Percentiles rank a stretch among this genome's conserved stretches.
Evolutionary conservation across 2,113 vertebrate genomes (phyloP).

Genomic region (Todiramphus saurophagus): DNA sequence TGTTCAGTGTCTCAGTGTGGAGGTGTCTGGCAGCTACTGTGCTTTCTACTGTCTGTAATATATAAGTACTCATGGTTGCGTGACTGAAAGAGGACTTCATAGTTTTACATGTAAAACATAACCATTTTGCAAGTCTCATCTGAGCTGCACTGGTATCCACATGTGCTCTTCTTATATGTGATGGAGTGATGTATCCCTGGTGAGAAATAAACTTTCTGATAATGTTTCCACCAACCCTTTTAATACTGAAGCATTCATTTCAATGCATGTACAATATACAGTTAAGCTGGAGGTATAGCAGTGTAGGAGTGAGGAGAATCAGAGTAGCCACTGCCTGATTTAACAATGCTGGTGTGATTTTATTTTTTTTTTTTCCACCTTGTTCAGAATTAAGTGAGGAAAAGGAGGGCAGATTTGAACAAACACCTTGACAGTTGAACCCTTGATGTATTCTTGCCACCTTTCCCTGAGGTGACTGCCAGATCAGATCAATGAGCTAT

Average conservation of each 20-base stretch:
- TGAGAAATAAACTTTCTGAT: neutral
- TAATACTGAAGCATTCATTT: neutral
- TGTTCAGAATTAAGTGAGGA: neutral
- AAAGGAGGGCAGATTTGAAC: neutral
- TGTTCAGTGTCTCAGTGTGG: neutral
- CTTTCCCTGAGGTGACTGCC: neutral
- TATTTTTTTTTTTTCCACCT: neutral
- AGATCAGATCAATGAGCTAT: accelerated
- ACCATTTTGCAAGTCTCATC: neutral
- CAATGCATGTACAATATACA: neutral
- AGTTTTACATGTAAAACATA: neutral
- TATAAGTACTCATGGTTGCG: neutral
- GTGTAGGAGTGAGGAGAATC: neutral
- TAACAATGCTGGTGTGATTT: neutral
- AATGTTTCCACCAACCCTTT: neutral
- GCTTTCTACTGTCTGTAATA: neutral
- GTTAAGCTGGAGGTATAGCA: neutral
- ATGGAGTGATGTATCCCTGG: neutral
- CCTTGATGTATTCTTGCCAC: neutral
- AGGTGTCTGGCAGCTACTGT: neutral
- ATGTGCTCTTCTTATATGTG: neutral
- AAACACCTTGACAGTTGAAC: neutral
- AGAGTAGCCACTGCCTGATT: neutral
- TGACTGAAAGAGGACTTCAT: neutral
- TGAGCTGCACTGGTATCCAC: neutral